Evolutionary conservation across 1,140 invertebrate species (phyloP).

Genomic region (Zaprionus capensis): DNA sequence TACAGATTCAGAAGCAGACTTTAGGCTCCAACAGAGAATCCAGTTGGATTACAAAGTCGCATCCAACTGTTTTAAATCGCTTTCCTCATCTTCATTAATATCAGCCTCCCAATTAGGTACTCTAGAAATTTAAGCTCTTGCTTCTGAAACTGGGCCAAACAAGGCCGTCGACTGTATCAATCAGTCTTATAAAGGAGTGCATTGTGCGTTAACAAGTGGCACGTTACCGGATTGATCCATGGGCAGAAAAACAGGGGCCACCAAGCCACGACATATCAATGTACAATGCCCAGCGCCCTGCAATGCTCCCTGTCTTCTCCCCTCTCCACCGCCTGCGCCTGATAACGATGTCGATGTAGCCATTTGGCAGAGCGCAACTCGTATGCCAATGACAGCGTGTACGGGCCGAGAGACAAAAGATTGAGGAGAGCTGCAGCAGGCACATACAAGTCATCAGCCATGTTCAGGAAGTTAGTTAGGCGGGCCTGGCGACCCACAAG

Average conservation of each 20-base stretch:
- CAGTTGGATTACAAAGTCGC: too few relatives aligned
- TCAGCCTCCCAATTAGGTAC: neutral
- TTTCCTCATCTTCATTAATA: neutral
- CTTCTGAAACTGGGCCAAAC: slow-evolving; percentile 14
- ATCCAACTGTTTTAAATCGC: neutral
- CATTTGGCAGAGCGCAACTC: slow-evolving; percentile 50
- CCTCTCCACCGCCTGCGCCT: slow-evolving; percentile 17
- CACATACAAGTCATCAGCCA: slow-evolving; percentile 78
- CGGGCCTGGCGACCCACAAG: slow-evolving; percentile 51
- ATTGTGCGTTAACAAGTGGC: slow-evolving; percentile 80
- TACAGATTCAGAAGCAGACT: too few relatives aligned
- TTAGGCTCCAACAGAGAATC: too few relatives aligned
- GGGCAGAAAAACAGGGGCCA: slow-evolving; percentile 41
- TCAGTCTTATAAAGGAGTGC: slow-evolving; percentile 65
- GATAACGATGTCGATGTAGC: slow-evolving; percentile 46
- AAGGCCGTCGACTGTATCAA: slow-evolving; percentile 57
- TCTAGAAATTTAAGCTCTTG: neutral
- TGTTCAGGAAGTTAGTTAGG: slow-evolving; percentile 80
- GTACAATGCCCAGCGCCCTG: slow-evolving; percentile 50
- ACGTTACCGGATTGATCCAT: slow-evolving; percentile 70
- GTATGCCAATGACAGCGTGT: slow-evolving; percentile 70
- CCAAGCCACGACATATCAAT: slow-evolving; percentile 62
- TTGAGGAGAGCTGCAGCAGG: slow-evolving; percentile 50
- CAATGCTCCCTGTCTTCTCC: neutral
- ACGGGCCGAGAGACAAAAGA: slow-evolving; percentile 68